Evolutionary conservation across 2,797 vertebrate genomes (phyloP).

Genomic region (Pogonophryne albipinna): DNA sequence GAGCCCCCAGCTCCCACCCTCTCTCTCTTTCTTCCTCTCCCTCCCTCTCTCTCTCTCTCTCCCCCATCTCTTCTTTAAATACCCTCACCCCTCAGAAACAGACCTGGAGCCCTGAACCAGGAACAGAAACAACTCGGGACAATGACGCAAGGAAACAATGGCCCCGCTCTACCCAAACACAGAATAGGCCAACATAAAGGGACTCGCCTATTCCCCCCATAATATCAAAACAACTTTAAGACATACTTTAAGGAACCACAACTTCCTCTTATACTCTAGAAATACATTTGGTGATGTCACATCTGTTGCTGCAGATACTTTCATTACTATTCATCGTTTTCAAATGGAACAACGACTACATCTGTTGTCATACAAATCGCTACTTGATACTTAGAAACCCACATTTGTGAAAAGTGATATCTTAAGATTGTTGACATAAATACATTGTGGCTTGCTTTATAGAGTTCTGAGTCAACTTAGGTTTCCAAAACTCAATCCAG

Average conservation of each 20-base stretch:
- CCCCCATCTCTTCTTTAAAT: slow-evolving; percentile 48
- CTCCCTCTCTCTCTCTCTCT: slow-evolving; percentile 9
- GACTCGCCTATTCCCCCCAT: slow-evolving; percentile 11
- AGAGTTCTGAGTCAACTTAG: background rate
- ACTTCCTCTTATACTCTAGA: background rate
- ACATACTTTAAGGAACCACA: background rate
- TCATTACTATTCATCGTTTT: background rate
- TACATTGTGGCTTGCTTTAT: background rate
- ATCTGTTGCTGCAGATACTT: background rate
- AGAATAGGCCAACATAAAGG: slow-evolving; percentile 4
- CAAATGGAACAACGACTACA: background rate
- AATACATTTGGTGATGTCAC: background rate
- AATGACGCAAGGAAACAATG: slow-evolving; percentile 35
- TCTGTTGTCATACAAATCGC: background rate
- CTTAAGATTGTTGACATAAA: background rate
- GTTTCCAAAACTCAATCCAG: background rate
- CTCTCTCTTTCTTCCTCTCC: slow-evolving; percentile 12
- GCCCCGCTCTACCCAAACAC: background rate
- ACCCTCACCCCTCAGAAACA: slow-evolving; percentile 29
- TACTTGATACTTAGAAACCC: background rate
- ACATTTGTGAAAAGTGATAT: background rate
- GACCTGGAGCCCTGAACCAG: slow-evolving; percentile 53
- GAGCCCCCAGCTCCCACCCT: background rate
- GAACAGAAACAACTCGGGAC: slow-evolving; percentile 41
- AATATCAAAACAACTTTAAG: background rate